Evolutionary conservation across 1,140 invertebrate genomes (phyloP).

Genomic region (Aphelenchoides besseyi): DNA sequence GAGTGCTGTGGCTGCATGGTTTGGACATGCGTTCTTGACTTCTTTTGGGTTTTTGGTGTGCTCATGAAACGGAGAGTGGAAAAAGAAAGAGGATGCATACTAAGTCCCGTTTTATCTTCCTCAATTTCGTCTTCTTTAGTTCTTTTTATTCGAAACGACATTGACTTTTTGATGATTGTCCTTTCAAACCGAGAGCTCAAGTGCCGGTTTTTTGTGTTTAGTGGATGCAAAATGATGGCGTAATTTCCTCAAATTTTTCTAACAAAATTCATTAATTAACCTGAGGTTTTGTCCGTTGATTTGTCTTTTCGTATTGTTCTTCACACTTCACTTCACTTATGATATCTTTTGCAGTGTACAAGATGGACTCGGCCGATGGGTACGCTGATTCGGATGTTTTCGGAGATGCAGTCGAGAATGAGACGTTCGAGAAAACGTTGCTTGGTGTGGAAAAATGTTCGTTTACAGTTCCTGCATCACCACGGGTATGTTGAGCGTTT

Average conservation of each 20-base stretch:
- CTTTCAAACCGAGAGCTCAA: no score
- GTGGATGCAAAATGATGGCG: no score
- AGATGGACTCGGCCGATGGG: background rate
- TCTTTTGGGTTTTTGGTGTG: background rate
- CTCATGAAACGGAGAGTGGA: background rate
- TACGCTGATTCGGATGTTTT: background rate
- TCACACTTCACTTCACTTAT: background rate
- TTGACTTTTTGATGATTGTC: background rate
- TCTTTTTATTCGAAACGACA: background rate
- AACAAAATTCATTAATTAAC: no score
- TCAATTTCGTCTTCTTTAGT: background rate
- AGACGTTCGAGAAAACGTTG: background rate
- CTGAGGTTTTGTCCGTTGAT: no score
- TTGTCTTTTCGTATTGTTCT: background rate
- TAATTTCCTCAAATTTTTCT: no score
- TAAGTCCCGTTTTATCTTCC: background rate
- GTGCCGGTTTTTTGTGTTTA: no score
- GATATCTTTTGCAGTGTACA: background rate
- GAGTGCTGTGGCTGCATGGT: background rate
- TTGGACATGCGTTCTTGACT: background rate
- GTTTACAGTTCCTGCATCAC: no score
- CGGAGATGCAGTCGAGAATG: background rate
- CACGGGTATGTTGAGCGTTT: no score
- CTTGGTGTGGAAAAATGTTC: background rate
- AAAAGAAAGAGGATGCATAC: background rate